Conservation (phyloP, 2,888 invertebrate species). For the Rhingia rostrata region DNA sequence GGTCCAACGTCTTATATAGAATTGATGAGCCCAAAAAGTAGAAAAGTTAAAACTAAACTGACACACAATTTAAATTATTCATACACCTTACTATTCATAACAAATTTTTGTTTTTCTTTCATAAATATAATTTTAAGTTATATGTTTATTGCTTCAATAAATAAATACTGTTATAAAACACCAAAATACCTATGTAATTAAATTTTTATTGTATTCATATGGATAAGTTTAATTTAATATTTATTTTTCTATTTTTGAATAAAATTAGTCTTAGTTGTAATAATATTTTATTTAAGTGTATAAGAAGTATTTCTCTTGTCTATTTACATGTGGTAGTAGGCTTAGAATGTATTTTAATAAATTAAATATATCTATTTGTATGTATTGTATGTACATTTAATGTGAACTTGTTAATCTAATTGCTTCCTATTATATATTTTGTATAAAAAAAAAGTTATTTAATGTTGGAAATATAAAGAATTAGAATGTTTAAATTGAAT, state of each 20-base stretch:
- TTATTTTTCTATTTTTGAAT: conserved; percentile 61
- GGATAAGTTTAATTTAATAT: conserved; percentile 53
- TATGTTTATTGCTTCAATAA: conserved; percentile 20
- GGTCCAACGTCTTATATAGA: conserved; percentile 7
- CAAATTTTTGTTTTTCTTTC: neutral
- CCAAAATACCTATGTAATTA: conserved; percentile 21
- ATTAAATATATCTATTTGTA: neutral
- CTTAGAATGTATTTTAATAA: neutral
- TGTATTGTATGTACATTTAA: conserved; percentile 2
- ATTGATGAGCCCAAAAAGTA: conserved; percentile 14
- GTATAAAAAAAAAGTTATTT: conserved; percentile 42
- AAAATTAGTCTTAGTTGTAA: conserved; percentile 16
- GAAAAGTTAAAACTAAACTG: conserved; percentile 11
- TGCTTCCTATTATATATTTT: conserved; percentile 66
- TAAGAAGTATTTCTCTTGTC: neutral
- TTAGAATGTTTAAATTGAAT: conserved; percentile 16
- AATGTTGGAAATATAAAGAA: conserved; percentile 48
- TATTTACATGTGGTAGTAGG: conserved; percentile 18
- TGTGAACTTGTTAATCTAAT: conserved; percentile 39
- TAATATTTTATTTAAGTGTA: conserved; percentile 4
- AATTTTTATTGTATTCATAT: conserved; percentile 21
- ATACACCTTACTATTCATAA: conserved; percentile 1
- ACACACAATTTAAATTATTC: neutral
- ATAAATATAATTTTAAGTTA: neutral
- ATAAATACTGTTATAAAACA: conserved; percentile 15